These are phyloP conservation scores for Augochlorella aurata DNA, from an alignment of 2,888 invertebrate species.

Conservation along the genomic window DNA sequence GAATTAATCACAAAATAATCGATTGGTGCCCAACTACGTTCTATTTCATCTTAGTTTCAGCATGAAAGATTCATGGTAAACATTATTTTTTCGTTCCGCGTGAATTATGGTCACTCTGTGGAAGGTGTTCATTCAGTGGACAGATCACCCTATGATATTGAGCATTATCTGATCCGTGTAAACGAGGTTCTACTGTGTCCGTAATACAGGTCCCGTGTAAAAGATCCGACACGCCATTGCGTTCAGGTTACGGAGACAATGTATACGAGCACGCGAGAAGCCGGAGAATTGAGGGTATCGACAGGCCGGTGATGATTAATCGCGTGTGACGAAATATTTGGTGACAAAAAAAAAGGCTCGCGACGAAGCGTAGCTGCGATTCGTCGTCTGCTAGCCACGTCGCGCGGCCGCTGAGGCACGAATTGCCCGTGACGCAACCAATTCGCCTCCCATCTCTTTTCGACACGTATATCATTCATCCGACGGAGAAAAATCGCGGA, in stretches of 20 bases:
- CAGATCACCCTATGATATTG: too few relatives aligned
- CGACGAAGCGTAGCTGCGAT: slow-evolving; percentile 25
- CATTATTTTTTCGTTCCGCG: too few relatives aligned
- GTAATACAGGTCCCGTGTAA: neutral
- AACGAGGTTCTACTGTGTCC: neutral
- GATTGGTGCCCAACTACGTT: too few relatives aligned
- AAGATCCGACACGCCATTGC: neutral
- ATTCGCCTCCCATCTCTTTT: slow-evolving; percentile 61
- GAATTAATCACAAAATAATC: too few relatives aligned
- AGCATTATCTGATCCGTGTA: too few relatives aligned
- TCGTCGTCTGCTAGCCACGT: slow-evolving; percentile 49
- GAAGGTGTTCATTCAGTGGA: too few relatives aligned
- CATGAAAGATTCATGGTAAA: too few relatives aligned
- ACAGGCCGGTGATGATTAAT: slow-evolving; percentile 51
- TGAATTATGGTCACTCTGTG: too few relatives aligned
- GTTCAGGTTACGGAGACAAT: neutral
- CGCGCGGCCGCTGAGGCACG: slow-evolving; percentile 39
- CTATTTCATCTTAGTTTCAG: too few relatives aligned
- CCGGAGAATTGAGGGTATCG: slow-evolving; percentile 16
- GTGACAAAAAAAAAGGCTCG: slow-evolving; percentile 8
- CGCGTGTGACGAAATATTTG: slow-evolving; percentile 44
- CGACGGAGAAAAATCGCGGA: slow-evolving; percentile 58
- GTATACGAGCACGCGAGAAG: neutral
- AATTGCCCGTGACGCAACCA: slow-evolving; percentile 60
- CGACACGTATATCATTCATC: slow-evolving; percentile 63